Evolutionary conservation across 2,888 invertebrate genomes (phyloP), one percentile per base, ranked within the genome.

Genomic region (Myopa testacea): DNA sequence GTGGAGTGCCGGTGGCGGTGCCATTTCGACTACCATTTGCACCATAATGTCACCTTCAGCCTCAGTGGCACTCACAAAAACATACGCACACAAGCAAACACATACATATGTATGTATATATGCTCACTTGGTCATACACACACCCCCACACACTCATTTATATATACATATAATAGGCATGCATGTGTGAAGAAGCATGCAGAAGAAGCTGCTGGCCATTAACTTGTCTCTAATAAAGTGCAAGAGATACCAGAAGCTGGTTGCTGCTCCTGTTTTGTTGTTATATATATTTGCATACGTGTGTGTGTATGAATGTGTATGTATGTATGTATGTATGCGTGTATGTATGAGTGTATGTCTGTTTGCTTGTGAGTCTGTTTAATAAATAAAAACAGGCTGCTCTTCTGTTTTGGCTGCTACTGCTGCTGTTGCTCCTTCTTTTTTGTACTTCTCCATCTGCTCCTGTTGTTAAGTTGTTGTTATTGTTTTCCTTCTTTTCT

Each of bases 11-110:
- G 75, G 34, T 75, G 82, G 83, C 84, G 84, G 84, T 86, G 85
- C 86, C 86, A 85, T 86, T 86, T 86, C 80, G 82, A 80, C 85
- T 82, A 81, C 19, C 81, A 81, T 79, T 75, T 77, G 62, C 75
- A 55, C 55, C 75, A 69, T 45, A 60, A 69, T 60, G 62, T 68
- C 40, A 75, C 63, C 70, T 71, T 52, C 60, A 80, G 71, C 75
- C n/a, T 76, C 75, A 65, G 67, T 50, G 71, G 26, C 63, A 63
- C 37, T 26, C 14, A 26, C 65, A 34, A 37, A 75, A 45, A 45
- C 60, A 74, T 34, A 14, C 37, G 12, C 38, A 65, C 37, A 65
- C 65, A 65, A 0, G 62, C 37, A 38, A 5, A 65, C 37, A 65
- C 38, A 65, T 4, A 65, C 38, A 65, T 38, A 38, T 37, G 40